Base-by-base conservation (phyloP, 2,888 invertebrate genomes). In the Lithosia quadra region DNA sequence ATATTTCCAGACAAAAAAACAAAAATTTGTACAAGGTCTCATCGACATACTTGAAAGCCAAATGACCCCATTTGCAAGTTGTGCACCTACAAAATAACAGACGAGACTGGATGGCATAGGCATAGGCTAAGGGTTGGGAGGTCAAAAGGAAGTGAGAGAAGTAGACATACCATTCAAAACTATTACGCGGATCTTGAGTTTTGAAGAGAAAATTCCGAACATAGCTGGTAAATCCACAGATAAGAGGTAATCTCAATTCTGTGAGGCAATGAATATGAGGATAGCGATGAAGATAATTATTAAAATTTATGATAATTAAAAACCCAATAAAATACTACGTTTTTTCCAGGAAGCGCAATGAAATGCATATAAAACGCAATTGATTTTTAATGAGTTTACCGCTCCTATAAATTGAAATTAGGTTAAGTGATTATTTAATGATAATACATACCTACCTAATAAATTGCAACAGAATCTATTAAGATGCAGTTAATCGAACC, bases 371-470 rank as follows among this genome's bases (percentile, higher is more conserved):
- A 39, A 39, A 18, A 15, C 39, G 10, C 18, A 43, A 43, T 43
- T 43, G 5, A 7, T 43, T 7, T 18, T 43, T 43, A 43, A 43
- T 43, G 8, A 43, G 5, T 43, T 43, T 43, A 43, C 7, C 43
- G 7, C 43, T 43, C 15, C 18, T 43, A 8, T 7, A 43, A 18
- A 18, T 3, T 18, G 18, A 7, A 18, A 43, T 43, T 4, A 18
- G 8, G 43, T 18, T 43, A 43, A 18, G 15, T 18, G 39, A 0
- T 7, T 18, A 7, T 36, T n/a, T n/a, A n/a, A n/a, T 8, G n/a
- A 49, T 49, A 49, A 49, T n/a, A 49, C 49, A 43, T 43, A n/a
- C n/a, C n/a, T n/a, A n/a, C n/a, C n/a, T n/a, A 49, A 49, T 49
- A 18, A 43, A 18, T 18, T 18, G 18, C 39, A 13, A 39, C 15